Conservation (phyloP, 2,113 vertebrate genomes). For the Solenodon paradoxus region DNA sequence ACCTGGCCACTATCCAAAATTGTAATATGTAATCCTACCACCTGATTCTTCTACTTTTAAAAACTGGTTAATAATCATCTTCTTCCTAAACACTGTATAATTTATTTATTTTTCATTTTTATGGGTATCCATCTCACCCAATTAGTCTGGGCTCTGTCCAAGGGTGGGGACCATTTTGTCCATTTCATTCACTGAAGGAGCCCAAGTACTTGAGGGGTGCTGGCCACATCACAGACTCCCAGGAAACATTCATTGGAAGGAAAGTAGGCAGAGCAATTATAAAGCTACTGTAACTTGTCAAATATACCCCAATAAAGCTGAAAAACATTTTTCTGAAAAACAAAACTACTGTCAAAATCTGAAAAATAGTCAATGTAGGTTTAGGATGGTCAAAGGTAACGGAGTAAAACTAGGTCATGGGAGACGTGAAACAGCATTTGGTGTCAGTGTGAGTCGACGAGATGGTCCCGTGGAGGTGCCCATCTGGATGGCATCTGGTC, state of each 20-base stretch:
- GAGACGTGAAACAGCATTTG: not conserved
- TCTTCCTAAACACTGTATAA: not conserved
- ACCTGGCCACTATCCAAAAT: not conserved
- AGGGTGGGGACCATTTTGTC: not conserved
- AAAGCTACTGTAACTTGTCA: not conserved
- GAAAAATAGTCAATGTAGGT: not conserved
- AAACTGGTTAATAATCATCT: not conserved
- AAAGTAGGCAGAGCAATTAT: not conserved
- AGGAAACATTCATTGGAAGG: not conserved
- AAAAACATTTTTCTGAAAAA: not conserved
- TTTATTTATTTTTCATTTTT: not conserved
- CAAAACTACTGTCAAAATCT: not conserved
- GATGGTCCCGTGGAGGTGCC: not conserved
- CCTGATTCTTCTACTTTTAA: not conserved
- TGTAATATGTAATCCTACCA: not conserved
- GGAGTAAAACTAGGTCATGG: not conserved
- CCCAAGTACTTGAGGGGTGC: not conserved
- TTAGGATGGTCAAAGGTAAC: not conserved
- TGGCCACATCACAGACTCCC: not conserved
- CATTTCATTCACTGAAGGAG: not conserved
- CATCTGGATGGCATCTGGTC: not conserved
- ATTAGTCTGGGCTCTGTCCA: not conserved
- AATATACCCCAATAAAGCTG: not conserved
- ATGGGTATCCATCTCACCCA: not conserved
- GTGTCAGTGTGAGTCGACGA: not conserved